A percentile compares a stretch with the other conserved stretches of the same genome.
These are phyloP conservation scores for Julus scanicus DNA, from an alignment of 2,888 invertebrate species.

Conservation along the genomic window DNA sequence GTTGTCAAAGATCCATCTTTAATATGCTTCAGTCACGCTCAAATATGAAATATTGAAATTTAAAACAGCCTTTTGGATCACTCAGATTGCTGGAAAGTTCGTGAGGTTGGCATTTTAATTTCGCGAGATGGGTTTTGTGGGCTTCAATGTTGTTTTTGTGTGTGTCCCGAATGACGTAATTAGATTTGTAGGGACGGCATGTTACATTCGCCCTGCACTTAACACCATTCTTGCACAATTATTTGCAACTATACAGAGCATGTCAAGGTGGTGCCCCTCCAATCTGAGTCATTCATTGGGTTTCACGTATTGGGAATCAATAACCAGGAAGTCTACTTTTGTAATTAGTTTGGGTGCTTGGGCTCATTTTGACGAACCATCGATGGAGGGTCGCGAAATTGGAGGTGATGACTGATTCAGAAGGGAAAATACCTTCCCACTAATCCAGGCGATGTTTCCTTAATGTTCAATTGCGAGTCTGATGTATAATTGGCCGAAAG, in stretches of 20 bases:
- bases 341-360: background rate
- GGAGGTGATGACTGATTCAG: background rate
- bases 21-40: conserved; percentile 9
- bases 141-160: background rate
- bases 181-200: background rate
- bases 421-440: background rate
- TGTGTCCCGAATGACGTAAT: background rate
- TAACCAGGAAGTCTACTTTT: conserved; percentile 11
- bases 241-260: background rate
- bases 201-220: conserved; percentile 12
- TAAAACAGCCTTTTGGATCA: background rate
- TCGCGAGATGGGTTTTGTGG: background rate
- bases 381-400: background rate
- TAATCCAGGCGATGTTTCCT: too few species aligned
- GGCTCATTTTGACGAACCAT: background rate
- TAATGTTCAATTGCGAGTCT: too few species aligned
- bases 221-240: background rate
- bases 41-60: background rate
- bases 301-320: conserved; percentile 15
- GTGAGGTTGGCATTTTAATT: background rate
- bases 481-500: too few species aligned
- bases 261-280: background rate
- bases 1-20: background rate
- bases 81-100: background rate
- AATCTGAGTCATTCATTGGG: conserved; percentile 26